A percentile compares a stretch with the other conserved stretches of the same genome.
phyloP scores from a whole-genome alignment of 2,797 vertebrate genomes.

The Octomys mimax region DNA sequence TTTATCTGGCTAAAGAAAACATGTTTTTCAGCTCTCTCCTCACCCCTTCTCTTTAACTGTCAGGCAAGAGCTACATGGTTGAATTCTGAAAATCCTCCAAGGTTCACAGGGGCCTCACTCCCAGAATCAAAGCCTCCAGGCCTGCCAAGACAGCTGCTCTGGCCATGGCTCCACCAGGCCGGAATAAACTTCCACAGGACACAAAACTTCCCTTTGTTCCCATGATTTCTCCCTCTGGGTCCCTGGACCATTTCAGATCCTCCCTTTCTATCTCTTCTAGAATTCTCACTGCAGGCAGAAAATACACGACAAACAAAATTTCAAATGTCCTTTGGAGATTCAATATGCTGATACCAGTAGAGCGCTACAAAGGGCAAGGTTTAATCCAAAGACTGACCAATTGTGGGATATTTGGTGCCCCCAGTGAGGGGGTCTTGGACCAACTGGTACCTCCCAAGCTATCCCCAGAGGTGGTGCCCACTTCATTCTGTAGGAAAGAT shows the following conservation, averaged over 20 bases:
- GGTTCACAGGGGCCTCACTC: background rate
- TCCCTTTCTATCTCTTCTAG: background rate
- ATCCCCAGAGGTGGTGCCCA: background rate
- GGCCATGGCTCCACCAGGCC: background rate
- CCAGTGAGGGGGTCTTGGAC: background rate
- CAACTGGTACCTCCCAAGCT: background rate
- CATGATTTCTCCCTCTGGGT: background rate
- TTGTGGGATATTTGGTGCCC: too few species aligned
- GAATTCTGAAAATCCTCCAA: background rate
- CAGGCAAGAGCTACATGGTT: background rate
- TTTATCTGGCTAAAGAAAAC: slow-evolving; percentile 47
- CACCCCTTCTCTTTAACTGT: background rate
- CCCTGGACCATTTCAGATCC: background rate
- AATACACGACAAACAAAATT: background rate
- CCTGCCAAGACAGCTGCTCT: background rate
- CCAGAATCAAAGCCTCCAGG: background rate
- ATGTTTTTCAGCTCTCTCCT: background rate
- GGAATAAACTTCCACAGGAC: background rate
- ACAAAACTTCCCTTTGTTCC: background rate
- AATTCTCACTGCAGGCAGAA: background rate
- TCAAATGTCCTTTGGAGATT: background rate
- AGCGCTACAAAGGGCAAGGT: background rate
- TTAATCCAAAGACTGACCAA: background rate
- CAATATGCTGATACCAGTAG: background rate
- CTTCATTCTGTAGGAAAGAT: background rate